Base-by-base conservation (phyloP, 2,113 vertebrate genomes). In the Solea solea region DNA sequence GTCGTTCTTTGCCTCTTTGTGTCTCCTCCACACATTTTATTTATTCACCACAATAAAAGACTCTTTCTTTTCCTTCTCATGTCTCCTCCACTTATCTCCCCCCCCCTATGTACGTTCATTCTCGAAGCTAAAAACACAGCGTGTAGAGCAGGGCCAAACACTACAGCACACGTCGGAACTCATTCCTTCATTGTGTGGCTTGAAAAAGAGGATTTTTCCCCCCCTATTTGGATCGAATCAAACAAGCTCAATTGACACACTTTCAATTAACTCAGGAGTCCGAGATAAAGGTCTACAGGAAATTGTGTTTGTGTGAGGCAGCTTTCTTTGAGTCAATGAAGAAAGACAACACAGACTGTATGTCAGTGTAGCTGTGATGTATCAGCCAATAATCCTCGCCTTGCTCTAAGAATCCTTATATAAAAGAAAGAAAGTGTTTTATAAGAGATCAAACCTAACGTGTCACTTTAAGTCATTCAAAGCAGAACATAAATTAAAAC, bases 221-320 rank as follows among this genome's bases (percentile, higher is more conserved):
- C 21, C 21, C 21, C 21, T n/a, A 73, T 81, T 80, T 53, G 72
- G 63, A 78, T 77, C 1, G 3, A 73, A 79, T 66, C 34, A 21
- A n/a, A 58, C 46, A 12, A 57, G 55, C 58, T 84, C 58, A 72
- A 78, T 77, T 74, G 21, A 76, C 46, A 41, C 69, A 62, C 74
- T 42, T 39, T 67, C 62, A 41, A 52, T 39, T 64, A 42, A 76
- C 78, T 44, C 57, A 41, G 40, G 7, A 16, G 63, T 27, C 39
- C 14, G 25, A 25, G 27, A 44, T 44, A 66, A 64, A 74, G 48
- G 54, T 60, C 34, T 13, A 9, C 27, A 55, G 62, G 40, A 40
- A 58, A 54, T 57, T 9, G 16, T 42, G 15, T 55, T 66, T 14
- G n/a, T 14, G n/a, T 50, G 21, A 3, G 39, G 25, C 21, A 57